A percentile compares a stretch with the other conserved stretches of the same genome.
Evolutionary conservation across 2,113 vertebrate species (phyloP).

Genomic region (Daphoenositta chrysoptera): DNA sequence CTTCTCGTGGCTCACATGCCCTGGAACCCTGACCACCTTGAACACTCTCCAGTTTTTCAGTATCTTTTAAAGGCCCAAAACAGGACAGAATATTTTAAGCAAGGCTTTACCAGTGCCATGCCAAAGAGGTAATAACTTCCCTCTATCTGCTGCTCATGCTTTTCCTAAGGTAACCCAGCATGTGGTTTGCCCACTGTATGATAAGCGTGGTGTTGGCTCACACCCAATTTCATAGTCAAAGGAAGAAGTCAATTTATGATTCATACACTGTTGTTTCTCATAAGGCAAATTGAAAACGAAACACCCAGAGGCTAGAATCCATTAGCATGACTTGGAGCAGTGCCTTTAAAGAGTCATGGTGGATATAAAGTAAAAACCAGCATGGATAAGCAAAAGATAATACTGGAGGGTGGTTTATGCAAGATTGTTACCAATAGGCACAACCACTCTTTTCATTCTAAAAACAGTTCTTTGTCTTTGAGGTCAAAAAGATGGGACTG

Average conservation of each 20-base stretch:
- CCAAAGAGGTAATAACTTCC: background rate
- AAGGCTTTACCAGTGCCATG: background rate
- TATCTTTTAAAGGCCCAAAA: background rate
- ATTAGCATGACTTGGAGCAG: background rate
- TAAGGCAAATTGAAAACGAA: background rate
- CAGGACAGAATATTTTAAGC: background rate
- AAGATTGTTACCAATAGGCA: background rate
- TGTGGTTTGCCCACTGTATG: background rate
- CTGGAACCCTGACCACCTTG: background rate
- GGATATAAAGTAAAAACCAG: background rate
- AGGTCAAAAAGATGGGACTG: background rate
- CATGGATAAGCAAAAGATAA: background rate
- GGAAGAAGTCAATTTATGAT: background rate
- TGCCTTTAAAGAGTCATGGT: background rate
- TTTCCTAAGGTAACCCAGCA: background rate
- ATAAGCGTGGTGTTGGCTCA: background rate
- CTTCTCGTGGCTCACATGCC: background rate
- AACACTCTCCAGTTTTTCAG: background rate
- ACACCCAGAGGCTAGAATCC: background rate
- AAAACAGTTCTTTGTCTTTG: background rate
- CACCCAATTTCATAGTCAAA: background rate
- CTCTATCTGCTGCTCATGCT: background rate
- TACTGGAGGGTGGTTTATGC: background rate
- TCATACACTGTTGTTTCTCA: background rate
- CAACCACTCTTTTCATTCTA: background rate